Evolutionary conservation across 2,888 invertebrate species (phyloP), one percentile per base, ranked within the genome.

Genomic region (Abrostola tripartita): DNA sequence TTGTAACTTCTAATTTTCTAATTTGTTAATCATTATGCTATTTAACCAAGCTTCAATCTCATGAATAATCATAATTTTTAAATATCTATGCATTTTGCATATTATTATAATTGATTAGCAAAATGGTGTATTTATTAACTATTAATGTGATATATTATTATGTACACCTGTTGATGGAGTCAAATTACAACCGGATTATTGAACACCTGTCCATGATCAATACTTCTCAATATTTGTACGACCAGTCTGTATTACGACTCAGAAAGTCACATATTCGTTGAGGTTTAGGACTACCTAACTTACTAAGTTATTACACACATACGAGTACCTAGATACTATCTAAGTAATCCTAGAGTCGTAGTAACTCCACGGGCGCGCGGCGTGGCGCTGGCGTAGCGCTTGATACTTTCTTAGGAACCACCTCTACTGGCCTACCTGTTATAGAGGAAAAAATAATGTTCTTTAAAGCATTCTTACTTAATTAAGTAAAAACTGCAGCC

Each of bases 111-210:
- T 44, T 60, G 52, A 64, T 24, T 24, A 24, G 24, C 24, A 24
- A 24, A 24, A 24, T 24, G 24, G 1, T 24, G 24, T 24, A 24
- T 24, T 24, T 24, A 24, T 24, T 24, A 64, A 55, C 52, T 64
- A 41, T 61, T 72, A 64, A 42, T 54, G 55, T 57, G 71, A 61
- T 74, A 47, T 61, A 79, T 76, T 70, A 75, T 79, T 71, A 71
- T 49, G 62, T 63, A 85, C 90, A 92, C 91, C 89, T 92, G 90
- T 78, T 83, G 42, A 68, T 63, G 76, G 87, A 80, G 71, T 92
- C 84, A 81, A 72, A 84, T 92, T 90, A 88, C 90, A 85, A 80
- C 79, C 78, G 64, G 81, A 82, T 78, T 61, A 82, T 76, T 76
- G 77, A 70, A 83, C 91, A 92, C 89, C 90, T 91, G 91, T 76